phyloP scores from a whole-genome alignment of 2,113 vertebrate genomes.

The Potamarius usumacintae region DNA sequence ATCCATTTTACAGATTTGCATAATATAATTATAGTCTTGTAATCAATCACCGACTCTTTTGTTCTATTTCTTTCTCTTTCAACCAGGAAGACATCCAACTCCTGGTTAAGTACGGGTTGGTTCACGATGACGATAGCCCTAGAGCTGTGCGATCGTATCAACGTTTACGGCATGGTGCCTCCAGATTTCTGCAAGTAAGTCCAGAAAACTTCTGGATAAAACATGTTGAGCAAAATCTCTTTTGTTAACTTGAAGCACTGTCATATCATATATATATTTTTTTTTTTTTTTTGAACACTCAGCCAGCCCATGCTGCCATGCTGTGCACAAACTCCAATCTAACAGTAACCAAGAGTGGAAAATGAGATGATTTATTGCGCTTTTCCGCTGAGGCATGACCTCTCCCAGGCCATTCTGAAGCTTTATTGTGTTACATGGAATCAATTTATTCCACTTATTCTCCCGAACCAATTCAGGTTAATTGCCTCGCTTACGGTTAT shows the following conservation, averaged over 20 bases:
- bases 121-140: conserved; percentile 98
- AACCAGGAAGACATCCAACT: conserved; percentile 91
- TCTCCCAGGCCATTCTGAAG: conserved; percentile 39
- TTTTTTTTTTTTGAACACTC: too few species aligned
- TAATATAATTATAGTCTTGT: background rate
- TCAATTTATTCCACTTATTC: conserved; percentile 52
- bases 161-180: conserved; percentile 97
- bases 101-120: conserved; percentile 98
- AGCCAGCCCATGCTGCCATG: background rate
- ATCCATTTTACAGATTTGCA: conserved; percentile 19
- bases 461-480: conserved; percentile 50
- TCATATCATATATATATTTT: background rate
- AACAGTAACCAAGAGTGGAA: conserved; percentile 39
- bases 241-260: conserved; percentile 15
- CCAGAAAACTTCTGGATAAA: background rate
- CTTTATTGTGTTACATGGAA: conserved; percentile 49
- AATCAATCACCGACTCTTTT: background rate
- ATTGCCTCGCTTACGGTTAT: conserved; percentile 47
- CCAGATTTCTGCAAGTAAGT: conserved; percentile 98
- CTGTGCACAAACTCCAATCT: background rate
- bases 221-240: conserved; percentile 6
- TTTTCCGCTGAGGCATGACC: conserved; percentile 41
- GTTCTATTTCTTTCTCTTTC: conserved; percentile 56
- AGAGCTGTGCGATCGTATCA: conserved; percentile 94
- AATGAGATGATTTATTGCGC: conserved; percentile 53